Base-by-base conservation (phyloP, 2,888 invertebrate genomes). In the Gibbula magus region DNA sequence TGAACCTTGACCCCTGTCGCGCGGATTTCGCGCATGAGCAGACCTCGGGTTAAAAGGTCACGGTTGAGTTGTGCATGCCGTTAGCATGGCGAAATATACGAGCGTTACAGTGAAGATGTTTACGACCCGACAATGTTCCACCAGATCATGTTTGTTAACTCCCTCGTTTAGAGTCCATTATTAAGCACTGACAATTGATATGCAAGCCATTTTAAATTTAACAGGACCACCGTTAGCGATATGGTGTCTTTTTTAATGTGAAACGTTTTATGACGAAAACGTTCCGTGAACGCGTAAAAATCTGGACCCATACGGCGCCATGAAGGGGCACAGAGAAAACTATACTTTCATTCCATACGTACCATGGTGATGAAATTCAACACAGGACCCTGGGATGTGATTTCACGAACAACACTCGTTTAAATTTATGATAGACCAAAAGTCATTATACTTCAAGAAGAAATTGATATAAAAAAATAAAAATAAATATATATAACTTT, bases 11-110 rank as follows among this genome's bases (percentile, higher is more conserved):
- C 61, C 61, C 16, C 18, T 61, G 25, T 61, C 61, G 61, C 61
- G 29, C 61, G 61, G 61, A 22, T 61, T 61, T 61, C 61, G 29
- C 61, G 61, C 61, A 61, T 61, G 61, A 61, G 22, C 61, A 25
- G 61, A 25, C 29, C 61, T 61, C 61, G 61, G 61, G 61, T 61
- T 13, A 61, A 61, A 29, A 25, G 61, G 61, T 16, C 61, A 29
- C 61, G 61, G 61, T 61, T 61, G 61, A 61, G 29, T 29, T 20
- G 61, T 29, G 61, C 29, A 29, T 8, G 61, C 61, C 61, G 29
- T 13, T 29, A 25, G 61, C 61, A 61, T 29, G 61, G 61, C 29
- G 29, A 61, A 29, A 61, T 29, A 61, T 61, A 61, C 25, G 61
- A 61, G 61, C 61, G 25, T 61, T 25, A 61, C 29, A n/a, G 61